Evolutionary conservation across 1,140 invertebrate genomes (phyloP).

Genomic region (Caenorhabditis brenneri): DNA sequence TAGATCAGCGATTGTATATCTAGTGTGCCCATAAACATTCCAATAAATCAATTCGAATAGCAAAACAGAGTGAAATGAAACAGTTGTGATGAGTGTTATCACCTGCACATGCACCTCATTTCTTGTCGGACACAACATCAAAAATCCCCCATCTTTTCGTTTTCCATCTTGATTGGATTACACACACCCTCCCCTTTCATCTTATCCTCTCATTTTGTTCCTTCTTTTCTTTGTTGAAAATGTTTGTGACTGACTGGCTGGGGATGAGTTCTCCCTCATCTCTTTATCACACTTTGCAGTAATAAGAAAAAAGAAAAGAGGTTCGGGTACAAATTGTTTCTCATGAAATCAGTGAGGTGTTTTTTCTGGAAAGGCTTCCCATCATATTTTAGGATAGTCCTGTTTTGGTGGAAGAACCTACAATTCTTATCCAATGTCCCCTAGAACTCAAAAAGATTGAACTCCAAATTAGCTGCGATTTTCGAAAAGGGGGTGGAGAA

Average conservation of each 20-base stretch:
- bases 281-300: no score
- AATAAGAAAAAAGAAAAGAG: no score
- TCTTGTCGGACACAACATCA: conserved; percentile 11
- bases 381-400: no score
- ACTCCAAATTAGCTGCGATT: not conserved
- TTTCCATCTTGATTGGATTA: conserved; percentile 30
- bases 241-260: not conserved
- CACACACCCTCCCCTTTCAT: not conserved
- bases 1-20: no score
- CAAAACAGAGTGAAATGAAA: not conserved
- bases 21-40: no score
- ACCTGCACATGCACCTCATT: not conserved
- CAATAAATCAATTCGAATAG: not conserved
- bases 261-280: not conserved
- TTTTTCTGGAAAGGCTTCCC: no score
- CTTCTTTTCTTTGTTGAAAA: not conserved
- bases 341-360: no score
- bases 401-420: no score
- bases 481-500: not conserved
- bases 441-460: no score
- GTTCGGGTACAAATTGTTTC: no score
- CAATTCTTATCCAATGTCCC: no score
- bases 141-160: not conserved
- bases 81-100: not conserved
- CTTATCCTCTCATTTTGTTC: not conserved